Percentiles rank a stretch among this genome's conserved stretches.
These are phyloP conservation scores for Camelus dromedarius DNA, from an alignment of 2,113 vertebrate species.

Conservation along the genomic window DNA sequence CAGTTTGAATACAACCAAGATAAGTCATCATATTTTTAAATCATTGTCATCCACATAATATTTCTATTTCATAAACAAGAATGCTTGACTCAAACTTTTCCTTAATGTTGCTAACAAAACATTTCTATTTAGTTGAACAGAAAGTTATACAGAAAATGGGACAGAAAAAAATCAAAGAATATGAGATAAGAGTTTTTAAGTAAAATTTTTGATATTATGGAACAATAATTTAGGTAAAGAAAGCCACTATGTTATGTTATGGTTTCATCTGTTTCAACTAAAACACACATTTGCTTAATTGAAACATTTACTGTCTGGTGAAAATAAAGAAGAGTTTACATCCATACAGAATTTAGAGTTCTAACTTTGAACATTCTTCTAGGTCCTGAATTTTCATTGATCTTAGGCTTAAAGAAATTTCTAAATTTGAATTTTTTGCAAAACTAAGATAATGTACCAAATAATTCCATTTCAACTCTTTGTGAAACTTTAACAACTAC, in stretches of 20 bases:
- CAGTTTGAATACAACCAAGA: slow-evolving; percentile 29
- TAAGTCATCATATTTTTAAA: slow-evolving; percentile 64
- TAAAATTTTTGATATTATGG: neutral
- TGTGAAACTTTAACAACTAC: slow-evolving; percentile 57
- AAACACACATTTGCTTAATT: slow-evolving; percentile 49
- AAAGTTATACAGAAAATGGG: neutral
- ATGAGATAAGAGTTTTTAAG: slow-evolving; percentile 37
- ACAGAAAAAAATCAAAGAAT: slow-evolving; percentile 39
- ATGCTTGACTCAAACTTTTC: slow-evolving; percentile 42
- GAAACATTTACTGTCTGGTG: slow-evolving; percentile 44
- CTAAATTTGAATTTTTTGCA: slow-evolving; percentile 57
- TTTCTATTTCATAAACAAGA: slow-evolving; percentile 57
- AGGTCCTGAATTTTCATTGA: slow-evolving; percentile 49
- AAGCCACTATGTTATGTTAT: neutral
- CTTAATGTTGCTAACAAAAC: neutral
- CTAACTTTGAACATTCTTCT: slow-evolving; percentile 62
- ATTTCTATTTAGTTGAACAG: neutral
- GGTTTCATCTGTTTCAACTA: slow-evolving; percentile 64
- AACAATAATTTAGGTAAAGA: slow-evolving; percentile 70
- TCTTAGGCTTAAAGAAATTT: slow-evolving; percentile 45
- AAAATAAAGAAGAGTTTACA: slow-evolving; percentile 51
- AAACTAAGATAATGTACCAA: slow-evolving; percentile 70
- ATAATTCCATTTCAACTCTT: slow-evolving; percentile 69
- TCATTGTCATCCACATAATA: slow-evolving; percentile 60
- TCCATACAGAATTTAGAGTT: neutral